Evolutionary conservation across 2,113 vertebrate genomes (phyloP).

Genomic region (Zosterops lateralis): DNA sequence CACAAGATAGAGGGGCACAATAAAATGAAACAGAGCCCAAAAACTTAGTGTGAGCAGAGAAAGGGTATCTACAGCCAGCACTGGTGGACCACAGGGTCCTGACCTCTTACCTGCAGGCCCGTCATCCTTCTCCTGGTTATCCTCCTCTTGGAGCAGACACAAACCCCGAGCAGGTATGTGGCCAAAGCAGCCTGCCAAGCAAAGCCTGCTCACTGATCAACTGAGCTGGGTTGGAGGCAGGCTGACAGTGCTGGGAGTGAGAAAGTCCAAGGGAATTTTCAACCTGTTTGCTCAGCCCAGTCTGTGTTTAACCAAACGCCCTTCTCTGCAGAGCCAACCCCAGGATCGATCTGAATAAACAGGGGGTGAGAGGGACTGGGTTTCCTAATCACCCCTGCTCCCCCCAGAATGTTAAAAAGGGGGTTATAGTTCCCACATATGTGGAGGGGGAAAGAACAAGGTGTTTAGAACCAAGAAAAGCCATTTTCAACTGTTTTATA

Average conservation of each 20-base stretch:
- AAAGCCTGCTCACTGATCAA: neutral
- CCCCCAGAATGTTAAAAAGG: neutral
- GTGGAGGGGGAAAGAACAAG: neutral
- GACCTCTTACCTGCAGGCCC: slow-evolving; percentile 82
- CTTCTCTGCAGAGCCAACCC: slow-evolving; percentile 1
- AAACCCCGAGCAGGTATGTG: neutral
- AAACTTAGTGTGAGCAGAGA: neutral
- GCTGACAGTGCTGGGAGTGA: slow-evolving; percentile 13
- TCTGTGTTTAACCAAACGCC: slow-evolving; percentile 75
- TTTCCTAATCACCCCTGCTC: neutral
- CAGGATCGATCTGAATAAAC: neutral
- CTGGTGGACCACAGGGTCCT: rapidly evolving
- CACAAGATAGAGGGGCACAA: neutral
- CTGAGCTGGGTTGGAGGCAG: neutral
- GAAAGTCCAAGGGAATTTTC: slow-evolving; percentile 68
- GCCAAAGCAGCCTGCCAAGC: neutral
- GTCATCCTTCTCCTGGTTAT: slow-evolving; percentile 70
- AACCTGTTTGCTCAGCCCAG: slow-evolving; percentile 57
- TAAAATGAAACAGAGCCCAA: neutral
- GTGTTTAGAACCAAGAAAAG: neutral
- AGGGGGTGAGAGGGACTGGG: neutral
- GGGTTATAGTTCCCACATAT: neutral
- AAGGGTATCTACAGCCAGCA: neutral
- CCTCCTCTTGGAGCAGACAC: neutral
- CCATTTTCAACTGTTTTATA: neutral